phyloP scores from a whole-genome alignment of 2,797 vertebrate species.

The Xerus rutilus region DNA sequence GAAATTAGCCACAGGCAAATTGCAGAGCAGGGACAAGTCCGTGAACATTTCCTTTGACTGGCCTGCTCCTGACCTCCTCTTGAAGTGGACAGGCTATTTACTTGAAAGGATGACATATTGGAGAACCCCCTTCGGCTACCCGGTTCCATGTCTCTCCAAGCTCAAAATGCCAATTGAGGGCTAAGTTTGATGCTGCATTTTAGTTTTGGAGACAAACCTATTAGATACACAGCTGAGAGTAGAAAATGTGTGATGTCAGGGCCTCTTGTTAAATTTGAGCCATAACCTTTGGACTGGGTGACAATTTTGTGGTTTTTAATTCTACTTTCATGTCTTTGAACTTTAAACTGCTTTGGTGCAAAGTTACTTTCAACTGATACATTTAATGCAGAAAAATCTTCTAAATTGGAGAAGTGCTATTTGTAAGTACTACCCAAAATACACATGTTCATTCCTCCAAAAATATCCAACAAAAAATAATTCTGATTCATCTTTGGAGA shows the following conservation, averaged over 20 bases:
- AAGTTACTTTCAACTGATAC: background rate
- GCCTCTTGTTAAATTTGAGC: slow-evolving; percentile 76
- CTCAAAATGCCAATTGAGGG: slow-evolving; percentile 71
- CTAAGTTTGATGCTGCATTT: slow-evolving; percentile 60
- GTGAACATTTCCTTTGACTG: slow-evolving; percentile 73
- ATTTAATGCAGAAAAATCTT: slow-evolving; percentile 44
- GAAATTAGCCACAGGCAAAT: slow-evolving; percentile 84
- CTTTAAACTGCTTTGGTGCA: slow-evolving; percentile 28
- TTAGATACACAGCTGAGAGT: slow-evolving; percentile 62
- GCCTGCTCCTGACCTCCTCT: slow-evolving; percentile 81
- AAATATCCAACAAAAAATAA: slow-evolving; percentile 35
- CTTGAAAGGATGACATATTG: slow-evolving; percentile 73
- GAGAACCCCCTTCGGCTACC: slow-evolving; percentile 33
- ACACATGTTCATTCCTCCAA: background rate
- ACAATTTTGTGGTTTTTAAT: slow-evolving; percentile 55
- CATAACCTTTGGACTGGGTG: slow-evolving; percentile 72
- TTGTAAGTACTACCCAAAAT: slow-evolving; percentile 50
- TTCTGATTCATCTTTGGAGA: slow-evolving; percentile 50
- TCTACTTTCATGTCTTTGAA: slow-evolving; percentile 63
- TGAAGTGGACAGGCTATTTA: slow-evolving; percentile 78
- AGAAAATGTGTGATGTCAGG: slow-evolving; percentile 64
- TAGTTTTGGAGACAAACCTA: slow-evolving; percentile 70
- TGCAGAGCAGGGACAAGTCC: slow-evolving; percentile 80
- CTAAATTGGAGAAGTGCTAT: slow-evolving; percentile 14
- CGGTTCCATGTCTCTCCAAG: slow-evolving; percentile 20